phyloP scores from a whole-genome alignment of 1,140 invertebrate genomes.

The Saxidomus purpurata region DNA sequence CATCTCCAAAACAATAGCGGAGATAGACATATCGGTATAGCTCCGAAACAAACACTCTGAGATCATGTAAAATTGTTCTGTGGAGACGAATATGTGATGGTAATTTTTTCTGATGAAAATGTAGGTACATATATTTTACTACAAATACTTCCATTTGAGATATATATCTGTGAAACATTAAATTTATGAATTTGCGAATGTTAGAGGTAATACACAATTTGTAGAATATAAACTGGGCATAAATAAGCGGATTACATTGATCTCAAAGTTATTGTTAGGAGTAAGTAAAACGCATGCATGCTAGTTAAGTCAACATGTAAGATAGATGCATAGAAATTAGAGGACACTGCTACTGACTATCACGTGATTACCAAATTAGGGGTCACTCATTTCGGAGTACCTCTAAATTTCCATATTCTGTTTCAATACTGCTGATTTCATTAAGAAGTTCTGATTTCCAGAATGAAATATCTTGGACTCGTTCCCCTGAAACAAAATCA shows the following conservation, averaged over 20 bases:
- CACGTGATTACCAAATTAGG: constrained; percentile 4
- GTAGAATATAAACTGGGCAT: no score
- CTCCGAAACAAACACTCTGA: constrained; percentile 5
- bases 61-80: constrained; percentile 35
- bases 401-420: constrained; percentile 91
- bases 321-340: constrained; percentile 40
- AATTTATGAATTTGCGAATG: no score
- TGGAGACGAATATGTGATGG: no score
- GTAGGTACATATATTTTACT: no score
- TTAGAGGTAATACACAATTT: no score
- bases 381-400: constrained; percentile 70
- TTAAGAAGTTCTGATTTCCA: constrained; percentile 95
- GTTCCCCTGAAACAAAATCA: constrained; percentile 91
- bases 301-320: constrained; percentile 34
- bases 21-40: not conserved
- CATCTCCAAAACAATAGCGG: constrained; percentile 88
- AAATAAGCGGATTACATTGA: not conserved
- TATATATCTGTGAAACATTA: no score
- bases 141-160: no score
- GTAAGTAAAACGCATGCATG: constrained; percentile 40
- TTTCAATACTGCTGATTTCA: constrained; percentile 93
- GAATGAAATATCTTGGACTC: constrained; percentile 96
- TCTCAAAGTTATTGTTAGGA: constrained; percentile 36
- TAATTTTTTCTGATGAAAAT: no score
- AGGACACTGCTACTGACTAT: constrained; percentile 12